Conservation (phyloP, 2,113 vertebrate genomes). For the Labeo catla region DNA sequence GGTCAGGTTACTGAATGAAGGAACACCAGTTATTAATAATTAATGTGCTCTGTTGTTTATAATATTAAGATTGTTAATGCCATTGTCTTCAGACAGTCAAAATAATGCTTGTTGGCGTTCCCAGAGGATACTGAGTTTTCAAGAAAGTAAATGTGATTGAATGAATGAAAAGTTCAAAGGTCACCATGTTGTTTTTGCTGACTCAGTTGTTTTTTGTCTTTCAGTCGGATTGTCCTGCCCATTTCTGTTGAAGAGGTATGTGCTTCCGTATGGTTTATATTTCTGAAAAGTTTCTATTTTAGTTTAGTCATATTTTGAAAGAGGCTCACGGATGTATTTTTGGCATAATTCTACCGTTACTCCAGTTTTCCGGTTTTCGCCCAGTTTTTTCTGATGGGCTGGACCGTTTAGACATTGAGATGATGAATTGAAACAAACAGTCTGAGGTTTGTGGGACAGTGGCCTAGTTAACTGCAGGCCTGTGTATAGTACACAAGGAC, state of each 20-base stretch:
- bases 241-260: constrained; percentile 97
- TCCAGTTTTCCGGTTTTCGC: not conserved
- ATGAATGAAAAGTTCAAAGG: constrained; percentile 1
- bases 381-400: not conserved
- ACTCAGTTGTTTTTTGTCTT: constrained; percentile 57
- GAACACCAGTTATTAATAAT: not conserved
- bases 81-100: not conserved
- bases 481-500: not conserved
- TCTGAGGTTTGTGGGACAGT: not conserved
- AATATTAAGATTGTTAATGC: not conserved
- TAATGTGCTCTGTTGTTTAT: not conserved
- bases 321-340: not conserved
- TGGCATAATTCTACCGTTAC: not conserved
- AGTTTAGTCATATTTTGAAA: too few relatives aligned
- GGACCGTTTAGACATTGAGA: not conserved
- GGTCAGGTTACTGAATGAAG: not conserved
- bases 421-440: not conserved
- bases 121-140: not conserved
- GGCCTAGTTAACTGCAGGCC: not conserved
- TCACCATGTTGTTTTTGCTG: not conserved
- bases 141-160: not conserved
- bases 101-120: not conserved
- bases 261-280: not conserved
- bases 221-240: constrained; percentile 91
- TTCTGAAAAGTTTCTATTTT: not conserved